Conservation (phyloP, 2,888 invertebrate species). For the Spodoptera exigua region DNA sequence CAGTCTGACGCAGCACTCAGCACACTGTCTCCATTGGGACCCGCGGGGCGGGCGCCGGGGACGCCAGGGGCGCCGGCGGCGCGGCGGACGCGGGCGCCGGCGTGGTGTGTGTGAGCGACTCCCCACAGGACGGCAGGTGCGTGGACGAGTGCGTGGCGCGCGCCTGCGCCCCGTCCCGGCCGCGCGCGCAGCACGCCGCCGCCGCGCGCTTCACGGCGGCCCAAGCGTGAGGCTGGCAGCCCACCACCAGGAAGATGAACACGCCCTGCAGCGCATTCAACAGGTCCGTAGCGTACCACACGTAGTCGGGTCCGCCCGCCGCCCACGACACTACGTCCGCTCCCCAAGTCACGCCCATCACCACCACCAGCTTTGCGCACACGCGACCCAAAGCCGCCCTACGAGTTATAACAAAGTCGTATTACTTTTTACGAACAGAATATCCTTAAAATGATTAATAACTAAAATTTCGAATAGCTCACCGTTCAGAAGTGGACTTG, state of each 20-base stretch:
- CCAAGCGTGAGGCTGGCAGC: slow-evolving; percentile 95
- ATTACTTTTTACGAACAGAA: too few species aligned
- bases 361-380: slow-evolving; percentile 95
- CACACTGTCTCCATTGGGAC: slow-evolving; percentile 91
- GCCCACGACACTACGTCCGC: slow-evolving; percentile 96
- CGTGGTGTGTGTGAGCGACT: slow-evolving; percentile 92
- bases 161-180: slow-evolving; percentile 74
- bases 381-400: slow-evolving; percentile 94
- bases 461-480: slow-evolving; percentile 25
- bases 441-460: too few species aligned
- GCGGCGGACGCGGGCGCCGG: slow-evolving; percentile 90
- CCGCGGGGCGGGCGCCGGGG: slow-evolving; percentile 77
- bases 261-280: slow-evolving; percentile 96
- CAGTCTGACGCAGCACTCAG: slow-evolving; percentile 69
- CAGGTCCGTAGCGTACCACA: slow-evolving; percentile 95
- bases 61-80: slow-evolving; percentile 81
- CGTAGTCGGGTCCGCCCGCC: slow-evolving; percentile 93
- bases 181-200: slow-evolving; percentile 88
- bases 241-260: slow-evolving; percentile 96
- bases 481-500: slow-evolving; percentile 92
- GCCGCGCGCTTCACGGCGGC: slow-evolving; percentile 78
- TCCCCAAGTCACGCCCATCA: slow-evolving; percentile 89
- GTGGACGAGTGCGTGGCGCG: slow-evolving; percentile 92
- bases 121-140: slow-evolving; percentile 94
- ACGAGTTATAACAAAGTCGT: slow-evolving; percentile 16